Evolutionary conservation across 2,888 invertebrate species (phyloP).

Genomic region (Lochmaea capreae): DNA sequence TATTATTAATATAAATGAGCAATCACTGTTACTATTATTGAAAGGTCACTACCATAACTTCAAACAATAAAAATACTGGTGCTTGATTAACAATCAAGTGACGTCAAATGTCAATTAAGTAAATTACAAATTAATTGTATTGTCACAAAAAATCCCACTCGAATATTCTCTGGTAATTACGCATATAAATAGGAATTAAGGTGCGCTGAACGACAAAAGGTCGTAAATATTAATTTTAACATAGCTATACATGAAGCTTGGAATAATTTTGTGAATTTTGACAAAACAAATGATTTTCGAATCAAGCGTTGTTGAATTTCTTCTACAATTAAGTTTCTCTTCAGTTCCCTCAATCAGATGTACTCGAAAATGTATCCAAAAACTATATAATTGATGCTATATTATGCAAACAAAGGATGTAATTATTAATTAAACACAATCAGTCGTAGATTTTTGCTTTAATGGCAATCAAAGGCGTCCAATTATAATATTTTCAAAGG

Average conservation of each 20-base stretch:
- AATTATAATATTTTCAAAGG: background rate
- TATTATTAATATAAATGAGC: conserved; percentile 54
- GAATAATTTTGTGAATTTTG: no score
- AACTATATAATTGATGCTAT: conserved; percentile 1
- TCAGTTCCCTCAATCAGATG: background rate
- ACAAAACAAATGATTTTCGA: no score
- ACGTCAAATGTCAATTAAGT: conserved; percentile 56
- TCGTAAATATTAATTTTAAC: no score
- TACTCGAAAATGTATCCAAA: background rate
- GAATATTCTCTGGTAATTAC: conserved; percentile 2
- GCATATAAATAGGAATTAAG: no score
- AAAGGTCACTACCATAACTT: conserved; percentile 55
- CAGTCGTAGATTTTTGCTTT: background rate
- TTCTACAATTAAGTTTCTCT: background rate
- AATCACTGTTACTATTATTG: conserved; percentile 54
- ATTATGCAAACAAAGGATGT: background rate
- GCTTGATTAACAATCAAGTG: conserved; percentile 55
- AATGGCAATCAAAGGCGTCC: background rate
- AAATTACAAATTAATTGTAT: conserved; percentile 52
- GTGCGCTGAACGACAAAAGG: no score
- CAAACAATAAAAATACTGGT: conserved; percentile 51
- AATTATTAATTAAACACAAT: background rate
- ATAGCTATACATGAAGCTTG: no score
- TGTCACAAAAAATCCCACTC: conserved; percentile 41
- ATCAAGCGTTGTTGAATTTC: background rate